Evolutionary conservation across 2,888 invertebrate genomes (phyloP), one percentile per base, ranked within the genome.

Genomic region (Agrochola litura): DNA sequence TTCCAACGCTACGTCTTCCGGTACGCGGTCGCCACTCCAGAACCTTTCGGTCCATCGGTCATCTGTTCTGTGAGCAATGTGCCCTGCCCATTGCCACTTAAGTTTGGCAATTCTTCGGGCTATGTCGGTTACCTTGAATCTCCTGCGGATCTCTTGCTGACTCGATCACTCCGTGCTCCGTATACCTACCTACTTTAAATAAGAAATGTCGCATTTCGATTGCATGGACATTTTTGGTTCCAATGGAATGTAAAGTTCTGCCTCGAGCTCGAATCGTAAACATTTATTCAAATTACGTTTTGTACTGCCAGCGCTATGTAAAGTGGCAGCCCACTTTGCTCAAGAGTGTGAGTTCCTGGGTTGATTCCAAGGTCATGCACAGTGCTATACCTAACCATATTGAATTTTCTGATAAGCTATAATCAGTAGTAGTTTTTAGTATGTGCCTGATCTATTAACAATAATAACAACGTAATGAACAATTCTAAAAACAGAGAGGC

Each of bases 211-310:
- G 65, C 37, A 46, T 73, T 65, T 81, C 8, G 37, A 16, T 60
- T 65, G 22, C 22, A 46, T 58, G 8, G 30, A n/a, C 12, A 30
- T 65, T 64, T 54, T 49, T 19, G 49, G 22, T 37, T 73, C 37
- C 10, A 10, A 46, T 46, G 25, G 8, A 60, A 65, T 25, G 25
- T 46, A 73, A 65, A 52, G 25, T 72, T 49, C 5, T 43, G 41
- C 30, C 2, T 56, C 19, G n/a, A 56, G 49, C 49, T 77, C 0
- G 22, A 46, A 63, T 64, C 16, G 22, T 30, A 41, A 52, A 52
- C 9, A 72, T 52, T 64, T 64, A 64, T 80, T 80, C 1, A 54
- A 73, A 73, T 80, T 43, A 58, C 0, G 10, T 71, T 70, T 58
- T 14, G 25, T 25, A 30, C 25, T 49, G 16, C 16, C 30, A 3